A percentile compares a stretch with the other conserved stretches of the same genome.
Conservation (phyloP, 2,888 invertebrate genomes). For the Myopa tessellatipennis region DNA sequence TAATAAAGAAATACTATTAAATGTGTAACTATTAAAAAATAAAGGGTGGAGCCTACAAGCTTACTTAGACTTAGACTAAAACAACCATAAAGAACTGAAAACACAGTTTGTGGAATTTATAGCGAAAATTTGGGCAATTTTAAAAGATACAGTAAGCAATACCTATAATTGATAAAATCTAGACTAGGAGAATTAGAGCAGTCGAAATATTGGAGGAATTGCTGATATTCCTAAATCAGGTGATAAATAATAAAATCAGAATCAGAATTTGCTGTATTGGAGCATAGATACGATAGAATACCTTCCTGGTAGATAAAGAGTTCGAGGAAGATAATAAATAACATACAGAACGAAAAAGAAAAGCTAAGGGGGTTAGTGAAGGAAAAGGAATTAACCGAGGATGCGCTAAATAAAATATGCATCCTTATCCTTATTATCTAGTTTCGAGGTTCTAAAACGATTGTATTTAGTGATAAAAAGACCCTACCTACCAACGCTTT, state of each 20-base stretch:
- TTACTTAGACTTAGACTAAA: no score
- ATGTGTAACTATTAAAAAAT: no score
- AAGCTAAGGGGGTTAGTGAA: not conserved
- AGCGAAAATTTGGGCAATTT: no score
- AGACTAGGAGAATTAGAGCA: not conserved
- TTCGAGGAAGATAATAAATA: not conserved
- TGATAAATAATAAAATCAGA: not conserved
- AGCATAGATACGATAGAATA: not conserved
- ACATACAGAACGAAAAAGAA: not conserved
- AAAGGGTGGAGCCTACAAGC: no score
- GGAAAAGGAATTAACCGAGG: not conserved
- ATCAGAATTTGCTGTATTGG: not conserved
- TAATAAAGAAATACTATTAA: no score
- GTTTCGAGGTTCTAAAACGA: not conserved
- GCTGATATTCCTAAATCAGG: not conserved
- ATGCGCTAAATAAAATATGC: not conserved
- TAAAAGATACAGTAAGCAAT: no score
- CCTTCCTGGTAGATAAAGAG: not conserved
- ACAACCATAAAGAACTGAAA: no score
- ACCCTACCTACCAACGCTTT: no score
- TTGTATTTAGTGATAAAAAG: no score
- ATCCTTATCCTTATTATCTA: no score
- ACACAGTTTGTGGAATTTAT: no score
- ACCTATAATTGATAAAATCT: no score
- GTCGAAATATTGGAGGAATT: not conserved